These are phyloP conservation scores for Amblyornis subalaris DNA, from an alignment of 2,113 vertebrate genomes.

Conservation along the genomic window DNA sequence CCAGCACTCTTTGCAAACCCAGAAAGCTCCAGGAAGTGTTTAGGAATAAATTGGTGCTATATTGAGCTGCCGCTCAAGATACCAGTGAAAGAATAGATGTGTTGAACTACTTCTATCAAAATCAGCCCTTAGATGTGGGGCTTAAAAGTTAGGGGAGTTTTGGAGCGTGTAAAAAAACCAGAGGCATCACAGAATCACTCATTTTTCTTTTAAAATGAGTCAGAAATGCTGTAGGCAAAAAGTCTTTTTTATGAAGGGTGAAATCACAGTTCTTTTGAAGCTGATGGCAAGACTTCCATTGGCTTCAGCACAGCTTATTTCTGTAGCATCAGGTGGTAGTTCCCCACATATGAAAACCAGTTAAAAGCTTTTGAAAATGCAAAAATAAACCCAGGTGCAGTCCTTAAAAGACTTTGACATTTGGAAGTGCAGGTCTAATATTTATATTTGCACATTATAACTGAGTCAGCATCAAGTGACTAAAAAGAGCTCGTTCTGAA, in stretches of 20 bases:
- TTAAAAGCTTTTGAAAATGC: neutral
- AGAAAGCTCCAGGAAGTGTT: neutral
- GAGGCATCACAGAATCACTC: neutral
- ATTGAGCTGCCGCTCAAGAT: neutral
- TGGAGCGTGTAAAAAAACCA: neutral
- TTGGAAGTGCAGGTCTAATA: neutral
- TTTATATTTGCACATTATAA: neutral
- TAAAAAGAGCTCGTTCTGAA: neutral
- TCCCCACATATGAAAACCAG: neutral
- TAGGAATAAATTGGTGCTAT: neutral
- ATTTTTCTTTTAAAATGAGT: neutral
- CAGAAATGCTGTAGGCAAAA: neutral
- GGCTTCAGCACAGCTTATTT: neutral
- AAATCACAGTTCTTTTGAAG: neutral
- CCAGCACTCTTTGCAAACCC: neutral
- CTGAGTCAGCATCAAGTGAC: neutral
- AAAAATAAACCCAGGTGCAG: neutral
- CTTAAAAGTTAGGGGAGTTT: neutral
- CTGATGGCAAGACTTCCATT: neutral
- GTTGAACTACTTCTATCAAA: neutral
- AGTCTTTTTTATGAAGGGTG: neutral
- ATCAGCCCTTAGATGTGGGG: neutral
- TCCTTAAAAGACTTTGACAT: neutral
- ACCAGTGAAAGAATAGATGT: neutral
- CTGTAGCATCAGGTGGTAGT: neutral